Percentiles rank a stretch among this genome's conserved stretches.
These are phyloP conservation scores for Pristionchus maxplancki DNA, from an alignment of 2,888 invertebrate genomes.

Conservation along the genomic window DNA sequence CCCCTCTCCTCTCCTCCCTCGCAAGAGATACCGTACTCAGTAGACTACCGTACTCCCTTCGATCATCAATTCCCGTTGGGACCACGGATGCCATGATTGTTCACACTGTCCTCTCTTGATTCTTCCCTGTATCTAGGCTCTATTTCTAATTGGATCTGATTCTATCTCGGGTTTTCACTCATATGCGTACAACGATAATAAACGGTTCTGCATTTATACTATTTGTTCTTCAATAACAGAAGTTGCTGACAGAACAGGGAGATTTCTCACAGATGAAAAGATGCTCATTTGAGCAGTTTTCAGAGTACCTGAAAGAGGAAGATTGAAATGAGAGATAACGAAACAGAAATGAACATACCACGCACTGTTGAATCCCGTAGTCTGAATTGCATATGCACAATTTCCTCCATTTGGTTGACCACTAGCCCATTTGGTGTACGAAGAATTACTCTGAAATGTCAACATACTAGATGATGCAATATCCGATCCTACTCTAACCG, in stretches of 20 bases:
- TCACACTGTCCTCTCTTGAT: neutral
- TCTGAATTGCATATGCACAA: neutral
- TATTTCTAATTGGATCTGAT: neutral
- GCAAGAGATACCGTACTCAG: neutral
- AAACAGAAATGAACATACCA: neutral
- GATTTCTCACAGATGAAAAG: constrained; percentile 1
- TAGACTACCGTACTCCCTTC: neutral
- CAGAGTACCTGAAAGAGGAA: neutral
- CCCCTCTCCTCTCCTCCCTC: constrained; percentile 2
- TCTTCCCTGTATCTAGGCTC: neutral
- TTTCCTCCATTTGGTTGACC: neutral
- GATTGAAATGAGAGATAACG: neutral
- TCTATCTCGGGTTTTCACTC: neutral
- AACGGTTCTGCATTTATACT: neutral
- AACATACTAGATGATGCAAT: neutral
- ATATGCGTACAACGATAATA: neutral
- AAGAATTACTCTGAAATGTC: neutral
- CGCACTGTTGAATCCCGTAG: constrained; percentile 34
- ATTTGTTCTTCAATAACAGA: neutral
- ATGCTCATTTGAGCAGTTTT: neutral
- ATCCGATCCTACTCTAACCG: neutral
- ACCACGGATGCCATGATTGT: neutral
- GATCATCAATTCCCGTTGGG: neutral
- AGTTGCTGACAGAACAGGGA: neutral
- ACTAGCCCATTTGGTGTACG: neutral